A percentile compares a stretch with the other conserved stretches of the same genome.
Evolutionary conservation across 2,113 vertebrate species (phyloP).

Genomic region (Salvelinus namaycush): DNA sequence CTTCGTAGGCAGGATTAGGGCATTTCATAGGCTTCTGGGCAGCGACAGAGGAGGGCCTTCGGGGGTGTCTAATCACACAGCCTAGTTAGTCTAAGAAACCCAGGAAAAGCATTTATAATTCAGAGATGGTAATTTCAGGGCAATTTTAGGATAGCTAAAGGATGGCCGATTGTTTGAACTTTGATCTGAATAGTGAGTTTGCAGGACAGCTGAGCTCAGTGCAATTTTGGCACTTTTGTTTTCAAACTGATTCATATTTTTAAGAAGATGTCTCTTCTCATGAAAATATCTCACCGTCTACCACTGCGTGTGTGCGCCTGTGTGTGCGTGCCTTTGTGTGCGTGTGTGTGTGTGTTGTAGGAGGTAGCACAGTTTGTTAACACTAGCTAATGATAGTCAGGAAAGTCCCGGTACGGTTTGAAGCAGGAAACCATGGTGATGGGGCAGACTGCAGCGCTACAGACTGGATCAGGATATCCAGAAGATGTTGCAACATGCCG

Average conservation of each 20-base stretch:
- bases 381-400: slow-evolving; percentile 37
- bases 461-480: neutral
- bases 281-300: neutral
- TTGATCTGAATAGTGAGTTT: neutral
- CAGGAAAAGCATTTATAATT: too few relatives aligned
- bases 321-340: neutral
- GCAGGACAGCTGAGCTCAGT: neutral
- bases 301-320: neutral
- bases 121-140: too few relatives aligned
- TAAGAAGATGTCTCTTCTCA: neutral
- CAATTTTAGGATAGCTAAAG: too few relatives aligned
- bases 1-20: neutral
- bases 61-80: neutral
- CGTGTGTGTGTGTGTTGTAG: slow-evolving; percentile 3
- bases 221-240: neutral
- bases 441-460: neutral
- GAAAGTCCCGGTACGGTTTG: slow-evolving; percentile 49
- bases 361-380: neutral
- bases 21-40: neutral
- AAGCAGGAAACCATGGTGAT: slow-evolving; percentile 45
- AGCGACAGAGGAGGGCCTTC: neutral
- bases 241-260: slow-evolving; percentile 2
- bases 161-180: neutral
- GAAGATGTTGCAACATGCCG: slow-evolving; percentile 26
- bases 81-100: too few relatives aligned